A percentile compares a stretch with the other conserved stretches of the same genome.
Evolutionary conservation across 2,113 vertebrate genomes (phyloP).

Genomic region (Callionymus lyra): DNA sequence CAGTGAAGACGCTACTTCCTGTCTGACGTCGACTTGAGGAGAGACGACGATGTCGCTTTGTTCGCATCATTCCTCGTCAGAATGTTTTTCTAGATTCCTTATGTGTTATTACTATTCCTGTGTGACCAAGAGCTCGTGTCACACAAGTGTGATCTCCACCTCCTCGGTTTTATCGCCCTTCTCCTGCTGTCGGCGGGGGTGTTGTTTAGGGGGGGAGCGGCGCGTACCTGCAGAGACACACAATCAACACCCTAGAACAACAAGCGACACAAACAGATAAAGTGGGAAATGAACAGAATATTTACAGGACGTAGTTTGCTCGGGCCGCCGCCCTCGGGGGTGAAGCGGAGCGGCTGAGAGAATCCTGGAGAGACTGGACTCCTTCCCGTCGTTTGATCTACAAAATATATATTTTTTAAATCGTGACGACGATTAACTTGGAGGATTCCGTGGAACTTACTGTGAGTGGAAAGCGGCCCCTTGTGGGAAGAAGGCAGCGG

Average conservation of each 20-base stretch:
- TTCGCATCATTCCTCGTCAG: conserved; percentile 22
- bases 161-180: conserved; percentile 93
- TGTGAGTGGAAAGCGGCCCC: conserved; percentile 45
- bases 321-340: conserved; percentile 75
- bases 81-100: conserved; percentile 21
- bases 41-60: not conserved
- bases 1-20: conserved; percentile 17
- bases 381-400: conserved; percentile 80
- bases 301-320: conserved; percentile 91
- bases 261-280: no score
- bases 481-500: conserved; percentile 50
- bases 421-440: not conserved
- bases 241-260: not conserved
- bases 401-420: not conserved
- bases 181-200: conserved; percentile 74
- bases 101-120: no score
- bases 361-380: conserved; percentile 78
- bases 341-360: conserved; percentile 71
- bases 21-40: conserved; percentile 12
- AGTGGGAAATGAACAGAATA: no score
- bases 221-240: conserved; percentile 75
- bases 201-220: conserved; percentile 93
- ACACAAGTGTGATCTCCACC: conserved; percentile 96
- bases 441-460: conserved; percentile 37
- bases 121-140: conserved; percentile 41